Percentiles rank a stretch among this genome's conserved stretches.
These are phyloP conservation scores for Mycalesis mineus DNA, from an alignment of 2,888 invertebrate species.

Conservation along the genomic window DNA sequence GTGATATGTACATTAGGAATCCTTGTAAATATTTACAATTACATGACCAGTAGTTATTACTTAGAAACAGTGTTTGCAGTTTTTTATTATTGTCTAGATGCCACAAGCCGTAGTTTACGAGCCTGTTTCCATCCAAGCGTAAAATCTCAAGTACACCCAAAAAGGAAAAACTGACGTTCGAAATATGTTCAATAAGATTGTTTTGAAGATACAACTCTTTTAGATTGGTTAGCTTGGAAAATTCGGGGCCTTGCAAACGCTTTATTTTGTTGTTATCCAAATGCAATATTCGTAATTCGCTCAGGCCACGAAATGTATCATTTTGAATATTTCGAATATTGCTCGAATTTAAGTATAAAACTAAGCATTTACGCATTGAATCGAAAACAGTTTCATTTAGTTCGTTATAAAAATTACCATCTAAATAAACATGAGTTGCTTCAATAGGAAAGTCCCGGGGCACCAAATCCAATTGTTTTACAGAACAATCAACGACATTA, in stretches of 20 bases:
- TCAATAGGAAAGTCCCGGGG: constrained; percentile 92
- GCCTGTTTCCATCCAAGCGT: constrained; percentile 89
- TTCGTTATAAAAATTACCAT: constrained; percentile 91
- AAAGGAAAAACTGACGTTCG: constrained; percentile 87
- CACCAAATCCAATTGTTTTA: constrained; percentile 84
- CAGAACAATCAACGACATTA: constrained; percentile 94
- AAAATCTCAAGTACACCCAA: constrained; percentile 88
- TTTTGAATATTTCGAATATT: constrained; percentile 89
- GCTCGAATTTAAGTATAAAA: constrained; percentile 90
- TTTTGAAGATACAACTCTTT: constrained; percentile 92
- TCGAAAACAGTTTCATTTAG: constrained; percentile 77
- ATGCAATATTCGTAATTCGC: constrained; percentile 87
- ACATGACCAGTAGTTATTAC: constrained; percentile 92
- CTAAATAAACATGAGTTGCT: constrained; percentile 94
- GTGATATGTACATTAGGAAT: constrained; percentile 87
- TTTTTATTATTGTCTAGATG: constrained; percentile 84
- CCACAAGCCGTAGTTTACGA: constrained; percentile 89
- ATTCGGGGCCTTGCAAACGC: constrained; percentile 88
- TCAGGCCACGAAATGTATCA: constrained; percentile 89
- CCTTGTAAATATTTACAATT: constrained; percentile 93
- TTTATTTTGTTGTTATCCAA: constrained; percentile 90
- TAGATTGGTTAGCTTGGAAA: constrained; percentile 87
- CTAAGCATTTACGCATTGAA: constrained; percentile 73
- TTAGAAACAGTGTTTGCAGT: constrained; percentile 85
- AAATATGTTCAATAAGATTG: constrained; percentile 87